Evolutionary conservation across 2,888 invertebrate genomes (phyloP).

Genomic region (Galerucella calmariensis): DNA sequence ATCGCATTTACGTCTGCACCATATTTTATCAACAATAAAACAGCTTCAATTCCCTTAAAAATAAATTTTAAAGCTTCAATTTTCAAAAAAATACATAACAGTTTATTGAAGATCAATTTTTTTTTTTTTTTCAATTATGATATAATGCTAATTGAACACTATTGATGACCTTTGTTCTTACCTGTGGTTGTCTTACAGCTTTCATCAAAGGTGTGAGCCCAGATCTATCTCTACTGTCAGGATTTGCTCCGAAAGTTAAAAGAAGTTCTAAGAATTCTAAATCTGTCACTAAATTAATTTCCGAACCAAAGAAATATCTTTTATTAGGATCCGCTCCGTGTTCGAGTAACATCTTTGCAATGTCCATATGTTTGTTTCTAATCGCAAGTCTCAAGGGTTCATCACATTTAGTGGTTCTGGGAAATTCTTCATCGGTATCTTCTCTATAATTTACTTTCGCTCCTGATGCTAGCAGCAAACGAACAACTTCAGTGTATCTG

Average conservation of each 20-base stretch:
- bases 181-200: slow-evolving; percentile 80
- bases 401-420: slow-evolving; percentile 80
- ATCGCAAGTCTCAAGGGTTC: slow-evolving; percentile 91
- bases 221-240: slow-evolving; percentile 86
- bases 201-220: slow-evolving; percentile 93
- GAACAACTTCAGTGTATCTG: slow-evolving; percentile 76
- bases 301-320: slow-evolving; percentile 89
- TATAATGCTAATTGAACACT: too few species aligned
- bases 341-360: slow-evolving; percentile 78
- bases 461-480: slow-evolving; percentile 79
- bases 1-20: slow-evolving; percentile 90
- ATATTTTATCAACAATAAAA: slow-evolving; percentile 78
- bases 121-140: too few species aligned
- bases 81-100: background rate
- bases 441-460: slow-evolving; percentile 83
- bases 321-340: slow-evolving; percentile 92
- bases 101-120: too few species aligned
- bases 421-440: slow-evolving; percentile 78
- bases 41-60: slow-evolving; percentile 78
- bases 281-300: slow-evolving; percentile 89
- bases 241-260: slow-evolving; percentile 86
- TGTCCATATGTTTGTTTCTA: slow-evolving; percentile 83
- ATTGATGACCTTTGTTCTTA: slow-evolving; percentile 55
- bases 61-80: slow-evolving; percentile 26
- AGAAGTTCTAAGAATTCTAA: slow-evolving; percentile 84